Percentiles rank a stretch among this genome's conserved stretches.
These are phyloP conservation scores for Eupithecia subfuscata DNA, from an alignment of 2,888 invertebrate genomes.

Conservation along the genomic window DNA sequence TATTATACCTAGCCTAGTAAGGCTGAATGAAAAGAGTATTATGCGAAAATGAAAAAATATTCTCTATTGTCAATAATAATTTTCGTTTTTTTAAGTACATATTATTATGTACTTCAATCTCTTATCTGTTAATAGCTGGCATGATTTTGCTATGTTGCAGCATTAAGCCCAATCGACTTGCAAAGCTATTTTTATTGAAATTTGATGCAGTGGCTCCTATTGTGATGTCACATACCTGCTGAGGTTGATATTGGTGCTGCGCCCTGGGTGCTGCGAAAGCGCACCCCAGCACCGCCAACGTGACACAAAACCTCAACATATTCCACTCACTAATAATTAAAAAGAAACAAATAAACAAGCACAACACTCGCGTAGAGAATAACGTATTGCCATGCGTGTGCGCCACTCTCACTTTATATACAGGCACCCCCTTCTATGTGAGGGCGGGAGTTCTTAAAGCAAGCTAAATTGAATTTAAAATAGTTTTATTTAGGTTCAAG, in stretches of 20 bases:
- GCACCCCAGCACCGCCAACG: constrained; percentile 73
- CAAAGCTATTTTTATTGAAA: background rate
- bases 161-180: background rate
- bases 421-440: constrained; percentile 74
- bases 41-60: no score
- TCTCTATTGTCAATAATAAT: no score
- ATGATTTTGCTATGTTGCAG: background rate
- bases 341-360: constrained; percentile 50
- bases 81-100: no score
- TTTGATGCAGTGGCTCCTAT: background rate
- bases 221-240: constrained; percentile 64
- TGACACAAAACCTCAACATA: constrained; percentile 74
- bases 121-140: background rate
- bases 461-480: constrained; percentile 52
- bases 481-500: constrained; percentile 28
- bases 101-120: no score
- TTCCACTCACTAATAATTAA: constrained; percentile 62
- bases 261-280: constrained; percentile 62
- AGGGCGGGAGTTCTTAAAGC: constrained; percentile 61
- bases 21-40: no score
- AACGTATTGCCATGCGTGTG: constrained; percentile 72
- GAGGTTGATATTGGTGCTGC: constrained; percentile 72
- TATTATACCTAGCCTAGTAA: no score
- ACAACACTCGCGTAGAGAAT: constrained; percentile 66
- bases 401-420: constrained; percentile 77